These are phyloP conservation scores for Nesometra sesokonis DNA, from an alignment of 35 echinoderm and acorn worm genomes.

Conservation along the genomic window DNA sequence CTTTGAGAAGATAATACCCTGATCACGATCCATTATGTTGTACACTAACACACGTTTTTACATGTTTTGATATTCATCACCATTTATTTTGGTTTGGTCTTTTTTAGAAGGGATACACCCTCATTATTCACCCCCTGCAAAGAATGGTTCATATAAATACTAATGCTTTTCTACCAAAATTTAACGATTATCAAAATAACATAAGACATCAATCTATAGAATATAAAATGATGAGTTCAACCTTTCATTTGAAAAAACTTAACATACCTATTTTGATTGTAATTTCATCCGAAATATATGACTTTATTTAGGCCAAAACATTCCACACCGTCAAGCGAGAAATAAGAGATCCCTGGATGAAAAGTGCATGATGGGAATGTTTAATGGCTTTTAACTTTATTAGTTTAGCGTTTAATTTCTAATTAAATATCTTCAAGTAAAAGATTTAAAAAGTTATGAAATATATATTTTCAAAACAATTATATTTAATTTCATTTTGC, in stretches of 20 bases:
- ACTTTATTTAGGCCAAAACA: not conserved
- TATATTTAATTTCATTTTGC: no score
- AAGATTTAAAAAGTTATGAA: no score
- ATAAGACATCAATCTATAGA: not conserved
- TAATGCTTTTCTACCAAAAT: not conserved
- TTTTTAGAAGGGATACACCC: not conserved
- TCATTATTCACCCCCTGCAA: not conserved
- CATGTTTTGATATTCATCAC: not conserved
- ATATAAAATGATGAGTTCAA: not conserved
- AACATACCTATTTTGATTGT: not conserved
- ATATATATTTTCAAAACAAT: no score
- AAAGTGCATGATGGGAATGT: not conserved
- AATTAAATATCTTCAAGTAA: no score
- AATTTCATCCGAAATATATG: not conserved
- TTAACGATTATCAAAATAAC: not conserved
- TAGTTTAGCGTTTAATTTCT: no score
- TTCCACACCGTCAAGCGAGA: not conserved
- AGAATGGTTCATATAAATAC: not conserved
- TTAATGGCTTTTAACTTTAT: not conserved
- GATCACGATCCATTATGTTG: no score
- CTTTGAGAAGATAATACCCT: no score
- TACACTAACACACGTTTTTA: no score
- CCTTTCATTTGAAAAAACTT: not conserved
- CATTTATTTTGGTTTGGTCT: not conserved
- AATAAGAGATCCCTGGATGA: not conserved